Evolutionary conservation across 2,797 vertebrate genomes (phyloP).

Genomic region (Todus mexicanus): DNA sequence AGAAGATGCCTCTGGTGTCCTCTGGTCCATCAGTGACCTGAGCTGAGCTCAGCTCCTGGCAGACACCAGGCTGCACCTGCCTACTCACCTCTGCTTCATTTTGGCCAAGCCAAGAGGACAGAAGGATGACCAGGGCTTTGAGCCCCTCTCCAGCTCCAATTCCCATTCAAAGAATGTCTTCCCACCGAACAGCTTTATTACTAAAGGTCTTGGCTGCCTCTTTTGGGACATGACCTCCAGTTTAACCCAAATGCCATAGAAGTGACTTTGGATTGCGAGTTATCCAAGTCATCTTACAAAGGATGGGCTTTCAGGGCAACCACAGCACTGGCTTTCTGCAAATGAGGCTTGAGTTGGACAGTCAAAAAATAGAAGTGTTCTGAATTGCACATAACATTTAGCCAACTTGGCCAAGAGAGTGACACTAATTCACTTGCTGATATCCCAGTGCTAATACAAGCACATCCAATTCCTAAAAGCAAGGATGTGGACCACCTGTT

Average conservation of each 20-base stretch:
- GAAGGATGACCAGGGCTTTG: fast-evolving
- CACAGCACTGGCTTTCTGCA: neutral
- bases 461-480: neutral
- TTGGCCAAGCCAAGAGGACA: fast-evolving
- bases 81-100: neutral
- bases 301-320: neutral
- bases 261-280: neutral
- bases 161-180: neutral
- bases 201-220: neutral
- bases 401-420: neutral
- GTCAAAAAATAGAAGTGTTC: neutral
- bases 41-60: neutral
- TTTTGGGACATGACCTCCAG: neutral
- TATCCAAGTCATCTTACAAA: neutral
- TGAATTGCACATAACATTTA: neutral
- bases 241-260: neutral
- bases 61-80: neutral
- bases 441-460: neutral
- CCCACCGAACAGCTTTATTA: neutral
- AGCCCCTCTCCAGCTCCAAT: neutral
- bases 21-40: neutral
- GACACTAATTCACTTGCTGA: neutral
- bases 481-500: neutral
- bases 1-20: neutral
- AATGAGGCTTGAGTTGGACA: neutral